A percentile compares a stretch with the other conserved stretches of the same genome.
These are phyloP conservation scores for Macrosiphum euphorbiae DNA, from an alignment of 2,888 invertebrate genomes.

Conservation along the genomic window DNA sequence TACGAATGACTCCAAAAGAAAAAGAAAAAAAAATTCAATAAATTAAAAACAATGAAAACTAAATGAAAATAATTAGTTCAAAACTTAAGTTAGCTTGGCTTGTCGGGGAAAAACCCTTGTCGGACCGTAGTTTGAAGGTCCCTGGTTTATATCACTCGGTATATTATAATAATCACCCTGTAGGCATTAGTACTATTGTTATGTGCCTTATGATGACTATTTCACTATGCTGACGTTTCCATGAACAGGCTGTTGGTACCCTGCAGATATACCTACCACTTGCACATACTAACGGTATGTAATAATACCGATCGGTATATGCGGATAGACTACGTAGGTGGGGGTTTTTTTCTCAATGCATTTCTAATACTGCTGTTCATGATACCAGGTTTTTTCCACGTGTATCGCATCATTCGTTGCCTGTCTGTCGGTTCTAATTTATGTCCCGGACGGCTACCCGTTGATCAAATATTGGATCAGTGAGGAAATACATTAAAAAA, in stretches of 20 bases:
- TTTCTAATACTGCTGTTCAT: not conserved
- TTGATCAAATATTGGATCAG: constrained; percentile 12
- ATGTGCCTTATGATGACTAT: not conserved
- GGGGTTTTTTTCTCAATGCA: not conserved
- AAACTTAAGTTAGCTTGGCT: too few species aligned
- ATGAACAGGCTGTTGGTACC: not conserved
- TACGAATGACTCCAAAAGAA: too few species aligned
- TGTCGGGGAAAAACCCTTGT: too few species aligned
- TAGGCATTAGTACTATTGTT: not conserved
- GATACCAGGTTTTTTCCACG: not conserved
- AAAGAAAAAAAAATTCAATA: too few species aligned
- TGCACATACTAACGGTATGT: not conserved
- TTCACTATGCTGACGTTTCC: not conserved
- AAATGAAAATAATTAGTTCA: too few species aligned
- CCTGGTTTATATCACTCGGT: not conserved
- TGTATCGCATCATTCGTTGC: not conserved
- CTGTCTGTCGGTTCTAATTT: not conserved
- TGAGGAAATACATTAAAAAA: not conserved
- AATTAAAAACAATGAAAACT: too few species aligned
- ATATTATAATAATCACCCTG: not conserved
- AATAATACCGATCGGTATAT: not conserved
- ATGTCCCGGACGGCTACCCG: not conserved
- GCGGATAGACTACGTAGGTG: not conserved
- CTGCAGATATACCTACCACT: too few species aligned
- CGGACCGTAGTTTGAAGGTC: too few species aligned